Base-by-base conservation (phyloP, 35 echinoderm and acorn worm species). In the Hemicentrotus pulcherrimus region DNA sequence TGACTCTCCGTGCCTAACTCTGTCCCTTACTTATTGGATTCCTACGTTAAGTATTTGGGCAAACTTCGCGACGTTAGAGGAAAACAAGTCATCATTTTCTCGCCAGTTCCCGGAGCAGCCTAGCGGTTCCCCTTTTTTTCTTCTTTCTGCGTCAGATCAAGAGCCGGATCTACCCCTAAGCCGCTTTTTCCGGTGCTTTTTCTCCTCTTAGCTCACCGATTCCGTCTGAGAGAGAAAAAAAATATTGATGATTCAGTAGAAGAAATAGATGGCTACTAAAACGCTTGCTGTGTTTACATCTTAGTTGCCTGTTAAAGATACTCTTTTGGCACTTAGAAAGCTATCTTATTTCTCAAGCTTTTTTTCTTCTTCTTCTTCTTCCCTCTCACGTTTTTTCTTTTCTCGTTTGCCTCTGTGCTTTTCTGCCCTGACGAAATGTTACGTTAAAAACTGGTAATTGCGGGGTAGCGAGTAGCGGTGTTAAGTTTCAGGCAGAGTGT, bases 361-460 rank as follows among this genome's bases (percentile, higher is more conserved):
- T 89, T 90, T 45, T 33, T 35, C 18, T 3, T 89, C 45, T 87
- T 18, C 24, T 88, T 88, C 24, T 35, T 41, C 35, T 41, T 41
- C 35, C 35, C 35, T 18, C 32, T 33, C 12, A 12, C 28, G 0
- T 22, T 86, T 90, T 47, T 41, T 90, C 88, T 33, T 33, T 32
- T 90, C 46, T 45, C 46, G 32, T 32, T 90, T 19, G 14, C 31
- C 16, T 90, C 88, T 32, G 16, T 41, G 88, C 12, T 47, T 78
- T 78, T 18, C 19, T 59, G 19, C 24, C 65, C 8, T 78, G 65
- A 78, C 65, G 65, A 78, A 47, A 90, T 90, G 88, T 90, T 90
- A 45, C 88, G 32, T 90, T 90, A 90, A 90, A 90, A 90, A 47
- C n/a, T 90, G 88, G 88, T 90, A 90, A 90, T 90, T 45, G 88